Conservation (phyloP, 2,797 vertebrate genomes). For the Cygnus olor region DNA sequence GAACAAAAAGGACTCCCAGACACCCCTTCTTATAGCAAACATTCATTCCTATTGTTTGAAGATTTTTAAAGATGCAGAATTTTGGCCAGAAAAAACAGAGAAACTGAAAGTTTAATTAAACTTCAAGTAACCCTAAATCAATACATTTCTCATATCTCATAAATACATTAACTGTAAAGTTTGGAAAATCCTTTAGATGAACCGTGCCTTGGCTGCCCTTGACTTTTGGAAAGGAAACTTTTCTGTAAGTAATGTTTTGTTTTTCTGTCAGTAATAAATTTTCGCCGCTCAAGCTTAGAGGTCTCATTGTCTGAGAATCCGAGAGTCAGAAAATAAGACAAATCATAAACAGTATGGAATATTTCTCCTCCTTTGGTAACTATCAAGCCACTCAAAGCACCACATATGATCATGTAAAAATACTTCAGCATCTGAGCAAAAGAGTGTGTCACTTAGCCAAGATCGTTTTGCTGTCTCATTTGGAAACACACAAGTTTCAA, state of each 20-base stretch:
- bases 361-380: background rate
- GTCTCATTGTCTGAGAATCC: background rate
- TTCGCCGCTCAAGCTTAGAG: background rate
- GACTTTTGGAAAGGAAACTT: background rate
- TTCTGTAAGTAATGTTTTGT: background rate
- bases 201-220: background rate
- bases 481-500: background rate
- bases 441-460: background rate
- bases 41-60: background rate
- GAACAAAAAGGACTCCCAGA: background rate
- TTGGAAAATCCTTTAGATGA: background rate
- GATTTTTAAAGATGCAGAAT: background rate
- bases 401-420: background rate
- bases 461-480: slow-evolving; percentile 17
- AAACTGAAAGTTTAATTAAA: background rate
- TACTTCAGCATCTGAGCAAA: background rate
- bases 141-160: background rate
- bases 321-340: background rate
- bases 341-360: background rate
- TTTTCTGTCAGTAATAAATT: background rate
- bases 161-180: background rate
- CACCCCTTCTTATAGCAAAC: background rate
- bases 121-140: background rate
- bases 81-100: background rate
- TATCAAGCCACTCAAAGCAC: background rate